Evolutionary conservation across 1,140 invertebrate genomes (phyloP).

Genomic region (Anastatus disparis): DNA sequence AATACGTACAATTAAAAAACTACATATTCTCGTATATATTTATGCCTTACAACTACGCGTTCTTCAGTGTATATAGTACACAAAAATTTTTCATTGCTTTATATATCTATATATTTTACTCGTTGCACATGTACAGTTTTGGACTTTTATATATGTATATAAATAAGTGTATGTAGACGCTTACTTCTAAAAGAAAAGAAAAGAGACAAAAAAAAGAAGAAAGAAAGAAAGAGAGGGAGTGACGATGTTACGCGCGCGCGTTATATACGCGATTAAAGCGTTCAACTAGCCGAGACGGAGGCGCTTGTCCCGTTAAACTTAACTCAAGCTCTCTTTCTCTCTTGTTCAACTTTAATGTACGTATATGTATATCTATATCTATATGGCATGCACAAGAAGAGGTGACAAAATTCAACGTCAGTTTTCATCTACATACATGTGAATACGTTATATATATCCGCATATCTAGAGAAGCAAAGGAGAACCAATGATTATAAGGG

Average conservation of each 20-base stretch:
- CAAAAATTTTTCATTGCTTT: too few species aligned
- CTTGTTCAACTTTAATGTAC: too few species aligned
- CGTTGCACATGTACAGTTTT: too few species aligned
- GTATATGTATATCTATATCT: too few species aligned
- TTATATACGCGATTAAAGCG: conserved; percentile 55
- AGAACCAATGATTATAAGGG: not conserved
- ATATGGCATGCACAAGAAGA: conserved; percentile 9
- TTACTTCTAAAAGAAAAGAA: too few species aligned
- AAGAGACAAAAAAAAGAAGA: not conserved
- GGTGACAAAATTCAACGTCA: conserved; percentile 53
- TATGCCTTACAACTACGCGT: too few species aligned
- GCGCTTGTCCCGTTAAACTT: conserved; percentile 57
- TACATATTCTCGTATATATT: too few species aligned
- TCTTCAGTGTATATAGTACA: too few species aligned
- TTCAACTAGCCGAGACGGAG: conserved; percentile 58
- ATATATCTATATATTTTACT: too few species aligned
- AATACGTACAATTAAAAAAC: too few species aligned
- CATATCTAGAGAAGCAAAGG: not conserved
- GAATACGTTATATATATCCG: not conserved
- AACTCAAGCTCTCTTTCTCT: too few species aligned
- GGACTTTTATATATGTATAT: too few species aligned
- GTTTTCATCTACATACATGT: not conserved
- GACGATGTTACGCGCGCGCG: conserved; percentile 17
- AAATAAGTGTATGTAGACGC: not conserved
- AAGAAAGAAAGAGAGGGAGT: not conserved